Evolutionary conservation across 2,113 vertebrate genomes (phyloP), one percentile per base, ranked within the genome.

Genomic region (Tapirus terrestris): DNA sequence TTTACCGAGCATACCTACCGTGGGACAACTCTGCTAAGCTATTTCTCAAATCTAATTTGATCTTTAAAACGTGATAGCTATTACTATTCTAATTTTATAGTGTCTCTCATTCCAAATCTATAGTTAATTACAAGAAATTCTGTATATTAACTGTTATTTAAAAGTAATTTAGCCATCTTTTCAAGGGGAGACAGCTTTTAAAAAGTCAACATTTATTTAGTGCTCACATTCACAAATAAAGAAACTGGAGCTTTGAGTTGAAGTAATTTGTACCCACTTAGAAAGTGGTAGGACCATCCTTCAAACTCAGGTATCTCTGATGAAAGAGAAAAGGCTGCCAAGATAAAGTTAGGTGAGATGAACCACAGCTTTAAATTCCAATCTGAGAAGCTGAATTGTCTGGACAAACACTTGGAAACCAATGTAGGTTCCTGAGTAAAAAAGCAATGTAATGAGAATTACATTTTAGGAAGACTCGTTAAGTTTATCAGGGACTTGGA

Each of bases 381-480:
- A n/a, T 13, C 25, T 63, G 48, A 88, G 39, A 89, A 89, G 31
- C 21, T 90, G 33, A 85, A 29, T 92, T 75, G 39, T 9, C 39
- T 63, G 33, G 20, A 67, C 79, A 82, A 91, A 53, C 36, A 87
- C 11, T 87, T 6, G 6, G 39, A 76, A 95, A 76, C 39, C 16
- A 72, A 13, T 29, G 4, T 29, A 65, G 5, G 10, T 85, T 80
- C 61, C 90, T 95, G 10, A 96, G 13, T 60, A 84, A 92, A 95
- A 81, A 29, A 8, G 16, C 48, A 90, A 89, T 6, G 20, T 36
- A 75, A 36, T 72, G 17, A 93, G 8, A 31, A 89, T 88, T 85
- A 23, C 61, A 88, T 80, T 97, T 98, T 70, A 72, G 25, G 14
- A 89, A 80, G 13, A 77, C 25, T 93, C 70, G 83, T 83, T 94